Percentiles rank a stretch among this genome's conserved stretches.
Conservation (phyloP, 2,888 invertebrate species). For the Scrobipalpa costella region DNA sequence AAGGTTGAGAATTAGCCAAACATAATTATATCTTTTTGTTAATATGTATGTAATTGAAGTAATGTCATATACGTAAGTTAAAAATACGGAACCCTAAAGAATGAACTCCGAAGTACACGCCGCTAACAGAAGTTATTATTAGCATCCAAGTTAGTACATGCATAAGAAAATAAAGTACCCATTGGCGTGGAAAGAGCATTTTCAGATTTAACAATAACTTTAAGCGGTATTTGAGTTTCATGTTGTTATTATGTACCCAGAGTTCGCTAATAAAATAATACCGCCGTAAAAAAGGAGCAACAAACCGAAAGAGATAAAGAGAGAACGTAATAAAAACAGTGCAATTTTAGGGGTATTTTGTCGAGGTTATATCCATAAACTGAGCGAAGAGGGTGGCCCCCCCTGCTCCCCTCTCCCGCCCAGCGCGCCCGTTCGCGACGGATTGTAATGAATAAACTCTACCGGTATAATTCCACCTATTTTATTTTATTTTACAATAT, state of each 20-base stretch:
- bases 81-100: too few relatives aligned
- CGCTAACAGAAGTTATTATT: background rate
- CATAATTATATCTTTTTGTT: too few relatives aligned
- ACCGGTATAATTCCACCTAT: conserved; percentile 69
- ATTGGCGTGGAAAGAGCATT: background rate
- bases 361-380: conserved; percentile 81
- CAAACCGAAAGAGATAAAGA: conserved; percentile 80
- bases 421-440: conserved; percentile 55
- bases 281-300: conserved; percentile 73
- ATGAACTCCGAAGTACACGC: background rate
- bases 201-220: conserved; percentile 24
- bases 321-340: conserved; percentile 80
- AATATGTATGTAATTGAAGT: too few relatives aligned
- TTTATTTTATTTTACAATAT: conserved; percentile 75
- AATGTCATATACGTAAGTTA: too few relatives aligned
- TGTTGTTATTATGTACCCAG: conserved; percentile 48
- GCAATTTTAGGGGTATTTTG: conserved; percentile 82
- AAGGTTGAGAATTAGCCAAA: too few relatives aligned
- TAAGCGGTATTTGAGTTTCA: conserved; percentile 26
- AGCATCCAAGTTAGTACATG: background rate
- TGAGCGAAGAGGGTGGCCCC: conserved; percentile 59
- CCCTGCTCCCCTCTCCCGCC: conserved; percentile 35
- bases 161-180: background rate
- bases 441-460: conserved; percentile 80
- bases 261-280: conserved; percentile 76